Percentiles rank a stretch among this genome's conserved stretches.
These are phyloP conservation scores for Nymphicus hollandicus DNA, from an alignment of 2,113 vertebrate species.

Conservation along the genomic window DNA sequence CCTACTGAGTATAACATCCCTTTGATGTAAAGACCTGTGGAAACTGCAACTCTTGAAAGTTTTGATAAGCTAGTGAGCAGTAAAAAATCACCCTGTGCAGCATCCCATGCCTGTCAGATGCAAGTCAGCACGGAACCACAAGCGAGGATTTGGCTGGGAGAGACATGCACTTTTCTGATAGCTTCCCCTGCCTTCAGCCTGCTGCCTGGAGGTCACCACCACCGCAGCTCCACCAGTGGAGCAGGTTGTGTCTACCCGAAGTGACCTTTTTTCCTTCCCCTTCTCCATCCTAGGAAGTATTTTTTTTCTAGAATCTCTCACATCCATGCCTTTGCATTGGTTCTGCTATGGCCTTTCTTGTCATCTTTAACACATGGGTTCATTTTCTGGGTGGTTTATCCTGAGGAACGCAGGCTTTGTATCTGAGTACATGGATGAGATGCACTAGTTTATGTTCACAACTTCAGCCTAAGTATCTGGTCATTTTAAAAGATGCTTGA, in stretches of 20 bases:
- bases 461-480: neutral
- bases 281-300: neutral
- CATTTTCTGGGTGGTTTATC: neutral
- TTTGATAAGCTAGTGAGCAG: neutral
- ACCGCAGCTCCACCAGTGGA: fast-evolving
- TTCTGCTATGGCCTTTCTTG: neutral
- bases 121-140: fast-evolving
- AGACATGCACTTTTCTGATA: fast-evolving
- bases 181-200: neutral
- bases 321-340: neutral
- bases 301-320: neutral
- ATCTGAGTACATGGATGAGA: neutral
- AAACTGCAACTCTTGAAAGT: neutral
- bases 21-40: neutral
- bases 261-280: neutral
- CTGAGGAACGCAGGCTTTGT: neutral
- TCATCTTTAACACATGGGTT: neutral
- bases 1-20: fast-evolving
- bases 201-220: neutral
- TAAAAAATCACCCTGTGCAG: neutral
- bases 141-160: neutral
- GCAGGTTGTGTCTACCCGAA: neutral
- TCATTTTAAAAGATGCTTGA: neutral
- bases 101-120: fast-evolving
- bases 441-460: neutral